Evolutionary conservation across 2,113 vertebrate genomes (phyloP).

Genomic region (Perccottus glenii): DNA sequence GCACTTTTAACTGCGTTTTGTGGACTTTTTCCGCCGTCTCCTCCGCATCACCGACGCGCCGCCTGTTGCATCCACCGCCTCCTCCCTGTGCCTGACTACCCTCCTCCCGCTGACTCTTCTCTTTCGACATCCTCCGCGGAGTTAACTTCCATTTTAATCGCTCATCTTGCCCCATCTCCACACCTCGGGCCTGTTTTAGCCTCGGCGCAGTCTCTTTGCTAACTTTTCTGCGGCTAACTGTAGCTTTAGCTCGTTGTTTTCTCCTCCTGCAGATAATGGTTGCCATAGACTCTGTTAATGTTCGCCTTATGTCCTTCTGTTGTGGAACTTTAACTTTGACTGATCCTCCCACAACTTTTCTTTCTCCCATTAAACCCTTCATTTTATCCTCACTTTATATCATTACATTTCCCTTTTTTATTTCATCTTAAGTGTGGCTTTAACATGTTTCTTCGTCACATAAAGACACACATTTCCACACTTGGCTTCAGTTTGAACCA

Average conservation of each 20-base stretch:
- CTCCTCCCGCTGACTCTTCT: slow-evolving; percentile 15
- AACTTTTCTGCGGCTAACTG: slow-evolving; percentile 15
- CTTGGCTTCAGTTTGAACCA: background rate
- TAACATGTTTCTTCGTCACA: too few species aligned
- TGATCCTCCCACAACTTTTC: background rate
- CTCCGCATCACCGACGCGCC: slow-evolving; percentile 69
- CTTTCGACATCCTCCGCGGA: slow-evolving; percentile 48
- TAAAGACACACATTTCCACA: too few species aligned
- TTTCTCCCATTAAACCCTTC: too few species aligned
- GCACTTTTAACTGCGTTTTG: slow-evolving; percentile 38
- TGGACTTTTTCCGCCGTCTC: slow-evolving; percentile 40
- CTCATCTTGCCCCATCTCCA: background rate
- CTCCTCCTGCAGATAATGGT: slow-evolving; percentile 64
- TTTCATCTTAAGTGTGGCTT: too few species aligned
- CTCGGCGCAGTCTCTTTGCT: background rate
- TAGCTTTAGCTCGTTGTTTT: slow-evolving; percentile 15
- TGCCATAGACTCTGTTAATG: slow-evolving; percentile 52
- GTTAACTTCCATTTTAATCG: slow-evolving; percentile 21
- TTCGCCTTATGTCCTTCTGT: slow-evolving; percentile 4
- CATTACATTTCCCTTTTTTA: background rate
- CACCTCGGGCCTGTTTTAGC: fast-evolving
- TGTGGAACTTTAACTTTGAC: slow-evolving; percentile 17
- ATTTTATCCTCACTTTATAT: too few species aligned
- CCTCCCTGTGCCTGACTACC: slow-evolving; percentile 16
- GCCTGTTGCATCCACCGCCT: slow-evolving; percentile 73